Evolutionary conservation across 2,888 invertebrate genomes (phyloP).

Genomic region (Mythimna pallens): DNA sequence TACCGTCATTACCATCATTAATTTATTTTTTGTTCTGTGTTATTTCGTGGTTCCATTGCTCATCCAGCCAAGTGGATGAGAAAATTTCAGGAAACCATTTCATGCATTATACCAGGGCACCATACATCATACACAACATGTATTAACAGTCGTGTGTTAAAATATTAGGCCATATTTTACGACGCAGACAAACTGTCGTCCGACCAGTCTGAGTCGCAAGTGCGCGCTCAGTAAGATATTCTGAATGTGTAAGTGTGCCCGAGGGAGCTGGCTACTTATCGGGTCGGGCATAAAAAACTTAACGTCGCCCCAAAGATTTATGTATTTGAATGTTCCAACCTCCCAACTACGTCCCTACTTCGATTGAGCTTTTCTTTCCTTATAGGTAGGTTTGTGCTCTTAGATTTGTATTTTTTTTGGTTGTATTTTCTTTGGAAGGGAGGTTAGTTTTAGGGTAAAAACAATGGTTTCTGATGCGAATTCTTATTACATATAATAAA

Average conservation of each 20-base stretch:
- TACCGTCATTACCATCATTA: background rate
- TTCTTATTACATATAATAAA: conserved; percentile 3
- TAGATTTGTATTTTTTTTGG: conserved; percentile 42
- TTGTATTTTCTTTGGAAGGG: conserved; percentile 16
- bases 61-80: background rate
- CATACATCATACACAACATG: conserved; percentile 24
- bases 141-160: conserved; percentile 20
- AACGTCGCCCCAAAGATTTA: conserved; percentile 65
- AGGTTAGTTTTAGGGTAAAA: conserved; percentile 9
- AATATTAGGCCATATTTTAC: conserved; percentile 37
- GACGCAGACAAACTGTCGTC: conserved; percentile 35
- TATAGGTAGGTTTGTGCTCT: conserved; percentile 39
- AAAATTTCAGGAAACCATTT: background rate
- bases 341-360: conserved; percentile 55
- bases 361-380: conserved; percentile 53
- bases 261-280: conserved; percentile 65
- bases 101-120: background rate
- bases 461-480: conserved; percentile 27
- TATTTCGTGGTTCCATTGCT: background rate
- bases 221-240: conserved; percentile 51
- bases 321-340: conserved; percentile 63
- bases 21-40: background rate
- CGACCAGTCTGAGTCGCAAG: conserved; percentile 51
- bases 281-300: conserved; percentile 66
- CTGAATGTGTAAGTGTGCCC: conserved; percentile 61